Evolutionary conservation across 2,113 vertebrate genomes (phyloP).

Genomic region (Albula glossodonta): DNA sequence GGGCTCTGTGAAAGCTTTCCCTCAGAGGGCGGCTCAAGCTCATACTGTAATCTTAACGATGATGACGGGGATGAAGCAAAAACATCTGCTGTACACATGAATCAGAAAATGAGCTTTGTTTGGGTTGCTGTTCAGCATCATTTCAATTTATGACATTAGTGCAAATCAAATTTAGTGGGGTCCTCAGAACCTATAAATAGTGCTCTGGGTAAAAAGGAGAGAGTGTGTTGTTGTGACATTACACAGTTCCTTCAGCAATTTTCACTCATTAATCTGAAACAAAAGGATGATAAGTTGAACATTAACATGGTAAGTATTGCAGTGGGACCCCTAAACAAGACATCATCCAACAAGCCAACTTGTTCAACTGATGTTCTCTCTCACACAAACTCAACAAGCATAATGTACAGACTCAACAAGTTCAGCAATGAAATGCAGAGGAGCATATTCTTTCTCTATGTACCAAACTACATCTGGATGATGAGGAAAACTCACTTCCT

Average conservation of each 20-base stretch:
- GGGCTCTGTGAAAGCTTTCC: not conserved
- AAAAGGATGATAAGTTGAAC: constrained; percentile 21
- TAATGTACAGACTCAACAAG: not conserved
- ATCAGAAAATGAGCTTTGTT: not conserved
- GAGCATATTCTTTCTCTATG: constrained; percentile 32
- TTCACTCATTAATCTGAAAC: constrained; percentile 28
- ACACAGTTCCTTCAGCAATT: constrained; percentile 18
- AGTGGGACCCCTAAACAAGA: not conserved
- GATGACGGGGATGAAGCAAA: constrained; percentile 34
- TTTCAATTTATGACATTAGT: constrained; percentile 53
- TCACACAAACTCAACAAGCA: not conserved
- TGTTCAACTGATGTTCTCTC: not conserved
- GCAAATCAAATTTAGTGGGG: constrained; percentile 37
- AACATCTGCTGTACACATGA: constrained; percentile 62
- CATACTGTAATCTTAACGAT: constrained; percentile 2
- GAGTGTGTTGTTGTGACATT: constrained; percentile 32
- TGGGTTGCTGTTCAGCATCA: constrained; percentile 28
- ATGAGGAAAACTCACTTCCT: constrained; percentile 52
- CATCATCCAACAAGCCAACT: constrained; percentile 21
- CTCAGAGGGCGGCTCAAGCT: not conserved
- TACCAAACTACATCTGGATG: constrained; percentile 36
- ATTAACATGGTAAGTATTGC: constrained; percentile 11
- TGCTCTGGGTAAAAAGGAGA: constrained; percentile 54
- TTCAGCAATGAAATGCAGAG: not conserved
- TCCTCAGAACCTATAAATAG: constrained; percentile 13